Evolutionary conservation across 2,113 vertebrate genomes (phyloP), one percentile per base, ranked within the genome.

Genomic region (Hydrolagus affinis): DNA sequence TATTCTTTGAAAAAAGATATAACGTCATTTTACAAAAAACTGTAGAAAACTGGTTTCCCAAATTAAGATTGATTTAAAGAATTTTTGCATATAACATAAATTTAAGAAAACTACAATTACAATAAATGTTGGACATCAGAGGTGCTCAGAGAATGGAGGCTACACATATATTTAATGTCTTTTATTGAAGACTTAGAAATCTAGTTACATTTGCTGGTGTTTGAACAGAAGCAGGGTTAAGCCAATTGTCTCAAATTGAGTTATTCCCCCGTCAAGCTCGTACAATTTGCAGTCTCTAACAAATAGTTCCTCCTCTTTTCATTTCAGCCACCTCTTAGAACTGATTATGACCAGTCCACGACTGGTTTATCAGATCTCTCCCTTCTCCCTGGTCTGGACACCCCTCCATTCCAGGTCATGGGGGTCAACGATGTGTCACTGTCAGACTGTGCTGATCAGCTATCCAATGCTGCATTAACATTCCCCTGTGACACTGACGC

Each of bases 301-400:
- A 32, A 83, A 83, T 78, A 78, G 56, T 83, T 83, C 60, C 60
- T 64, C 28, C 32, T 73, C 64, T 71, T 74, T 44, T 72, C 71
- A 86, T 83, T 85, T 90, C 90, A 98, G 96, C 94, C 96, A 66
- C 96, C 94, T 90, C 91, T 96, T 86, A 95, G 95, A 86, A 90
- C 93, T 0, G 97, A 99, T 86, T 87, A 93, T 86, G 96, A 98
- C 77, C 87, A 91, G 70, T 89, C 92, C 25, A 95, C 96, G 87
- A 89, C 91, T 28, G 89, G 90, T 87, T 96, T 95, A 87, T 89
- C 93, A 59, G 96, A 98, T 88, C 90, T 95, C 85, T 88, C 95
- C 60, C 89, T 95, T 87, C 93, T 92, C 88, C 93, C 91, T 87
- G 95, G 94, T 89, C 87, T 93, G 76, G 96, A 96, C 88, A 95